Evolutionary conservation across 2,113 vertebrate species (phyloP), one percentile per base, ranked within the genome.

Genomic region (Microtus richardsoni): DNA sequence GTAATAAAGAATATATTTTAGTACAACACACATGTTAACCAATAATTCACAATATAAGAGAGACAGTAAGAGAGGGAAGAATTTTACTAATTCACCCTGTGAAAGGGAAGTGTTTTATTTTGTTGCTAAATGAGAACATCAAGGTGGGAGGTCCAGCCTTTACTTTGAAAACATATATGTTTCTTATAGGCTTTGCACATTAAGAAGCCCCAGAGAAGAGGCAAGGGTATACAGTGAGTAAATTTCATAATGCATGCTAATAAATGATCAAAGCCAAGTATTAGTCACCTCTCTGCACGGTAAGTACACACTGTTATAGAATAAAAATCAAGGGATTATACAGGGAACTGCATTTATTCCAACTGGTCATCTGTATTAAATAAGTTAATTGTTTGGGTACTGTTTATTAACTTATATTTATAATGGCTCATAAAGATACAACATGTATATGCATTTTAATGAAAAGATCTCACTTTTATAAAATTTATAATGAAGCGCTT

Each of bases 101-200:
- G 44, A 68, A 16, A 33, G 33, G 44, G 28, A 21, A 73, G 36
- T 4, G 33, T 62, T 80, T 83, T 74, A 41, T 44, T 71, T 54
- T 91, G 39, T 87, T 73, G 73, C 78, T 74, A 94, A 91, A 58
- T 8, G 10, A 47, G 30, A 91, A 94, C 91, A 98, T 97, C 52
- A 66, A 98, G 93, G 98, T 98, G 97, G 98, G 97, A 98, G 98
- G 98, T 98, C 98, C 98, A 84, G 97, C 91, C 95, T 78, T 97
- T 94, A 97, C 96, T 98, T 97, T 98, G 98, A 98, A 98, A 98
- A 98, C 85, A 97, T 98, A 98, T 91, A 97, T 94, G 95, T 98
- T 98, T 98, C 98, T 96, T 97, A 97, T 0, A 70, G 95, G 79
- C 88, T 98, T 96, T 97, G 88, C 94, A 92, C 92, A 98, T 94